Evolutionary conservation across 2,113 vertebrate species (phyloP).

Genomic region (Ptyas mucosa): DNA sequence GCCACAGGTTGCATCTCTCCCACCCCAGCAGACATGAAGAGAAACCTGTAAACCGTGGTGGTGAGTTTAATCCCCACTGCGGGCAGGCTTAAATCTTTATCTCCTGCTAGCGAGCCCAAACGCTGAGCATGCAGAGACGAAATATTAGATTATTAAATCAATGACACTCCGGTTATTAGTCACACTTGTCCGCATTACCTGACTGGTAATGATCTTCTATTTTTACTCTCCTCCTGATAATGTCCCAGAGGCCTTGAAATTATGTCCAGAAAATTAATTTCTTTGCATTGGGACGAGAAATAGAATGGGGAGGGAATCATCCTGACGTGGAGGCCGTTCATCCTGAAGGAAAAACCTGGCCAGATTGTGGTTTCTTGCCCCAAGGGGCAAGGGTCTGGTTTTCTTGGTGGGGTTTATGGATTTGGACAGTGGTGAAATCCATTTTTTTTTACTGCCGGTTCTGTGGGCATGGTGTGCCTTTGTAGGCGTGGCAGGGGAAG

Average conservation of each 20-base stretch:
- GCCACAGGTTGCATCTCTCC: constrained; percentile 42
- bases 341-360: constrained; percentile 34
- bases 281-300: constrained; percentile 63
- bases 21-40: constrained; percentile 25
- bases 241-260: constrained; percentile 68
- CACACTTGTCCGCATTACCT: constrained; percentile 68
- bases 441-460: too few species aligned
- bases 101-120: constrained; percentile 49
- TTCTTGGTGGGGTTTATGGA: background rate
- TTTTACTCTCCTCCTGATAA: constrained; percentile 69
- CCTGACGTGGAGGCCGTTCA: constrained; percentile 24
- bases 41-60: constrained; percentile 42
- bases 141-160: constrained; percentile 71
- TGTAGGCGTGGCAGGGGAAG: too few species aligned
- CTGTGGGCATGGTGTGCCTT: too few species aligned
- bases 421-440: background rate
- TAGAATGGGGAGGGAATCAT: constrained; percentile 53
- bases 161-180: constrained; percentile 72
- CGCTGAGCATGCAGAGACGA: constrained; percentile 60
- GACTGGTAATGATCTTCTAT: constrained; percentile 69
- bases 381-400: background rate
- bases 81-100: constrained; percentile 55
- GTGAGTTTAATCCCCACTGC: constrained; percentile 60
- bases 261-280: constrained; percentile 73
- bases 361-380: background rate